Conservation (phyloP, 2,797 vertebrate species). For the Myripristis murdjan region DNA sequence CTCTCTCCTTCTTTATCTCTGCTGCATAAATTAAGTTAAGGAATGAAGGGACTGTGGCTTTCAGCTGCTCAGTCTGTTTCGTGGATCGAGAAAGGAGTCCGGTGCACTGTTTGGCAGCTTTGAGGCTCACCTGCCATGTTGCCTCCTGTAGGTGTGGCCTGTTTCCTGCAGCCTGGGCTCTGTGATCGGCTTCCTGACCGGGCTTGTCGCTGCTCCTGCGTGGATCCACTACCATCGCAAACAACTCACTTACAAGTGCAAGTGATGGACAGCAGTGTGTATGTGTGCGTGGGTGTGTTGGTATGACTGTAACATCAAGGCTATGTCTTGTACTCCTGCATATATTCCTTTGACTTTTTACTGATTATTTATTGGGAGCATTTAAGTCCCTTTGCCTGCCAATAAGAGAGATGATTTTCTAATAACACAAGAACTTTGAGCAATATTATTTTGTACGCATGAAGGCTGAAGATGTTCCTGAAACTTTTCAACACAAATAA, state of each 20-base stretch:
- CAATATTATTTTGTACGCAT: slow-evolving; percentile 49
- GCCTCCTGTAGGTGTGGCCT: slow-evolving; percentile 91
- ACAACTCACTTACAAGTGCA: slow-evolving; percentile 97
- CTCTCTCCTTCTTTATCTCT: no score
- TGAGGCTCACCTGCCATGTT: no score
- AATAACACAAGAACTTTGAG: slow-evolving; percentile 33
- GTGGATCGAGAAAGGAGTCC: no score
- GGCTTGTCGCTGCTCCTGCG: slow-evolving; percentile 91
- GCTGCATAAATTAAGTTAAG: no score
- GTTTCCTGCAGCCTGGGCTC: slow-evolving; percentile 96
- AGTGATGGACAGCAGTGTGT: slow-evolving; percentile 78
- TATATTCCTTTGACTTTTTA: slow-evolving; percentile 43
- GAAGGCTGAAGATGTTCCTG: slow-evolving; percentile 26
- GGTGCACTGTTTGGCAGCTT: no score
- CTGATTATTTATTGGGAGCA: slow-evolving; percentile 69
- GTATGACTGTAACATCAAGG: slow-evolving; percentile 16
- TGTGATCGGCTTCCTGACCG: slow-evolving; percentile 91
- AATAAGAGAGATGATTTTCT: slow-evolving; percentile 50
- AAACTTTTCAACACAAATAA: slow-evolving; percentile 67
- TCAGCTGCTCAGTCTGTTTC: no score
- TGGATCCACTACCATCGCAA: slow-evolving; percentile 98
- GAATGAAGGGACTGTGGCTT: no score
- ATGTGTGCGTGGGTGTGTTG: slow-evolving; percentile 5
- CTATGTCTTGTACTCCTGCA: slow-evolving; percentile 11
- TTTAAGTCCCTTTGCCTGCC: slow-evolving; percentile 21